phyloP scores from a whole-genome alignment of 2,797 vertebrate species.

The Pangasius krempfi region DNA sequence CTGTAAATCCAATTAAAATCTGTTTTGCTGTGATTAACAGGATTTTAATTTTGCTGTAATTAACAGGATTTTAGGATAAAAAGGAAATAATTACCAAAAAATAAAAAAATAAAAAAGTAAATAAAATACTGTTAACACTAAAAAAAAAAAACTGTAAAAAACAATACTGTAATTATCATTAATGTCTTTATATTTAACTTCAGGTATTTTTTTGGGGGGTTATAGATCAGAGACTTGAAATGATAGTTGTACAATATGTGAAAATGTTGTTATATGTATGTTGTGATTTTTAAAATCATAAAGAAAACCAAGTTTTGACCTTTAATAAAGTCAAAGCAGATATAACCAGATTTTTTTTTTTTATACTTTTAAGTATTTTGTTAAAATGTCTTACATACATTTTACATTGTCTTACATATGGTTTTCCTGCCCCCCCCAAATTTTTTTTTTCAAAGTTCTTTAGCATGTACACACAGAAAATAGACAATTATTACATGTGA shows the following conservation, averaged over 20 bases:
- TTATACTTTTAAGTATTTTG: background rate
- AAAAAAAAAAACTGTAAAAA: background rate
- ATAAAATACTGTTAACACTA: no score
- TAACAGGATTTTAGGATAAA: no score
- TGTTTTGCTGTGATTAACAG: background rate
- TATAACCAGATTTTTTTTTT: background rate
- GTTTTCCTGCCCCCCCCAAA: no score
- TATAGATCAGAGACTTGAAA: no score
- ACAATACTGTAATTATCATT: no score
- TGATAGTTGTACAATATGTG: no score
- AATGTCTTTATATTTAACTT: no score
- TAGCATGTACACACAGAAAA: background rate
- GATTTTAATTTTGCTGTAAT: no score
- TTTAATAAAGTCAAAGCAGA: background rate
- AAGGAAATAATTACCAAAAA: no score
- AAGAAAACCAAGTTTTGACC: background rate
- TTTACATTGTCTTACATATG: background rate
- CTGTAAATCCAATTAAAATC: background rate
- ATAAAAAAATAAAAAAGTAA: no score
- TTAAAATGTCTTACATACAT: background rate
- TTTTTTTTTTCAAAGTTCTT: background rate
- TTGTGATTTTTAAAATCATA: background rate
- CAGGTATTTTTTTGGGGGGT: no score
- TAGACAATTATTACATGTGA: background rate
- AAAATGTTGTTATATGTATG: background rate